A percentile compares a stretch with the other conserved stretches of the same genome.
Evolutionary conservation across 2,888 invertebrate species (phyloP).

Genomic region (Podabrus alpinus): DNA sequence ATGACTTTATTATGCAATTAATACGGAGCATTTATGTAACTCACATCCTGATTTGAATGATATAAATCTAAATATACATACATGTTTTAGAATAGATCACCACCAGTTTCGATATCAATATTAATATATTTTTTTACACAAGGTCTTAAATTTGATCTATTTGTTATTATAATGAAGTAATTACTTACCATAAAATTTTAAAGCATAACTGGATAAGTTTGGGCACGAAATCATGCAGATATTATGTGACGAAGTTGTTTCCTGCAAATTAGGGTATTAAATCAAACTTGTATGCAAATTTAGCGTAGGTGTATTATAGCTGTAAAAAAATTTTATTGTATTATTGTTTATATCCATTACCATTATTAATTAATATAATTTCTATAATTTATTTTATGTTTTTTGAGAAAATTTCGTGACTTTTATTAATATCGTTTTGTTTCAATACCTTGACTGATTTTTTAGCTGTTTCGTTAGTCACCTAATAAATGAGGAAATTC

Average conservation of each 20-base stretch:
- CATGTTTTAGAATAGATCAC: neutral
- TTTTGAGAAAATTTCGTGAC: neutral
- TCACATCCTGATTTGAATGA: neutral
- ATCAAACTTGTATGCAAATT: conserved; percentile 5
- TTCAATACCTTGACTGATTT: neutral
- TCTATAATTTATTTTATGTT: neutral
- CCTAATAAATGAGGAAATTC: neutral
- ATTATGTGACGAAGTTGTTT: conserved; percentile 6
- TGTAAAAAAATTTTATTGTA: neutral
- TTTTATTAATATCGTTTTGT: neutral
- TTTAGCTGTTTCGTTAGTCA: neutral
- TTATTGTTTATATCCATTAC: neutral
- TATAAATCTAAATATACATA: neutral
- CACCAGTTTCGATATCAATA: neutral
- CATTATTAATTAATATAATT: neutral
- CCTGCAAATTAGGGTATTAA: neutral
- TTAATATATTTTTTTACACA: conserved; percentile 6
- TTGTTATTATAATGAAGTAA: conserved; percentile 14
- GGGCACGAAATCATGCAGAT: conserved; percentile 1
- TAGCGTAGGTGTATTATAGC: conserved; percentile 4
- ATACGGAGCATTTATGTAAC: neutral
- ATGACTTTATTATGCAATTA: neutral
- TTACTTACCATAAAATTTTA: neutral
- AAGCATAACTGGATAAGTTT: conserved; percentile 12
- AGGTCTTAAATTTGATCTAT: conserved; percentile 4